Evolutionary conservation across 1,140 invertebrate genomes (phyloP).

Genomic region (Metaphire vulgaris): DNA sequence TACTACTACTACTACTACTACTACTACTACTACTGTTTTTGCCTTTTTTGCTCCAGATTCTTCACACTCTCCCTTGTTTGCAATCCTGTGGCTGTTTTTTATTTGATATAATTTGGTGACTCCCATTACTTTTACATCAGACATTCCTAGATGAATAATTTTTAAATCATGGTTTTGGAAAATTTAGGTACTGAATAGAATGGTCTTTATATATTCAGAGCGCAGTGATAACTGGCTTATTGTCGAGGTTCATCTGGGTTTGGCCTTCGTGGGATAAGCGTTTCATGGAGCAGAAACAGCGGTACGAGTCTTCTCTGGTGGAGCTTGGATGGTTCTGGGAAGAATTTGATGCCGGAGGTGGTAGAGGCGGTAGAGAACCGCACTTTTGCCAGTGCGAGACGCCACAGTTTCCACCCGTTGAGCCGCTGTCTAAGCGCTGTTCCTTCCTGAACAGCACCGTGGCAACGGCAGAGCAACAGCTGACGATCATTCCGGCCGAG

Average conservation of each 20-base stretch:
- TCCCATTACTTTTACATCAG: not conserved
- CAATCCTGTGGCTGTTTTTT: no score
- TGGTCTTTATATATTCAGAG: constrained; percentile 32
- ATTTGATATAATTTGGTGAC: no score
- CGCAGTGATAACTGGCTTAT: constrained; percentile 35
- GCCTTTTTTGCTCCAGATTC: not conserved
- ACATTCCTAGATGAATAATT: not conserved
- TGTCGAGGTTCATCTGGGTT: constrained; percentile 39
- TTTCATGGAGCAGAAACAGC: constrained; percentile 22
- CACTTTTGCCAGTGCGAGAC: constrained; percentile 29
- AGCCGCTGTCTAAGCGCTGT: constrained; percentile 16
- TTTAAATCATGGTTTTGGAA: not conserved
- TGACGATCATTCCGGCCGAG: not conserved
- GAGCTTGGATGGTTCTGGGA: constrained; percentile 29
- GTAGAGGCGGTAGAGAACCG: constrained; percentile 28
- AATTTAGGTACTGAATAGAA: not conserved
- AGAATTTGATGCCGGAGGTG: constrained; percentile 13
- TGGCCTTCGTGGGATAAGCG: constrained; percentile 40
- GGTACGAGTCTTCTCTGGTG: constrained; percentile 21
- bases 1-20: not conserved
- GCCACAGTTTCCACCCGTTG: constrained; percentile 5
- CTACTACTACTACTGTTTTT: not conserved
- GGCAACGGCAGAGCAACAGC: not conserved
- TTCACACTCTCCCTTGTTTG: not conserved
- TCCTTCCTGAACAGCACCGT: not conserved